Evolutionary conservation across 2,797 vertebrate species (phyloP), one percentile per base, ranked within the genome.

Genomic region (Phataginus tricuspis): DNA sequence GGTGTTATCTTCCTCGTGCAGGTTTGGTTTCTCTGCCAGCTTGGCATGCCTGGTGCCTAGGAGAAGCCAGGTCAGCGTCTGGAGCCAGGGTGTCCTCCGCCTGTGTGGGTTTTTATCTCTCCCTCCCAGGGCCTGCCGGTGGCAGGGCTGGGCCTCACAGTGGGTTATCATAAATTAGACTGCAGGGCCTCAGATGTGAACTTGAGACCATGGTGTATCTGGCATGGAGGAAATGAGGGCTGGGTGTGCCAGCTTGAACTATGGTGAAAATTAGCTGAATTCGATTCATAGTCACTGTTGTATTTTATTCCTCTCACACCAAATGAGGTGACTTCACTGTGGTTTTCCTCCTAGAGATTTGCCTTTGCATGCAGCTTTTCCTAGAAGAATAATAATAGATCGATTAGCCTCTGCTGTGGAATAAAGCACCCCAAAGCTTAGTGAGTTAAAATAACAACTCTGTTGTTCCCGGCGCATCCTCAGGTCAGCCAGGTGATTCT

Each of bases 311-410:
- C 85, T 85, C 85, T 95, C 79, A 77, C 49, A 64, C 96, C 90
- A 91, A 82, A 90, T 49, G 75, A 91, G 86, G 87, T 94, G 92
- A 96, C 97, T 96, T 66, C 3, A 15, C 42, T 42, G 8, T 0
- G 16, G 86, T 69, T 89, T 91, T 97, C 79, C 96, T 97, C 78
- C 86, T 91, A 97, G 97, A 87, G 91, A 79, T 97, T 95, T 96
- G 89, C 74, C 85, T 85, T 83, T 82, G 95, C 86, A 90, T 51
- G 74, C 86, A 82, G 86, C 63, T 97, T 96, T 97, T 96, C 89
- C 95, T 97, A 34, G 21, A 59, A n/a, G 25, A 57, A 68, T 49
- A 1, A 18, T 18, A 25, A 10, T 16, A 7, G 1, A 14, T 75
- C 23, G 2, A 31, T 92, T 90, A 59, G 49, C 59, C 31, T 57